Evolutionary conservation across 2,797 vertebrate species (phyloP), one percentile per base, ranked within the genome.

Genomic region (Etheostoma nigrum): DNA sequence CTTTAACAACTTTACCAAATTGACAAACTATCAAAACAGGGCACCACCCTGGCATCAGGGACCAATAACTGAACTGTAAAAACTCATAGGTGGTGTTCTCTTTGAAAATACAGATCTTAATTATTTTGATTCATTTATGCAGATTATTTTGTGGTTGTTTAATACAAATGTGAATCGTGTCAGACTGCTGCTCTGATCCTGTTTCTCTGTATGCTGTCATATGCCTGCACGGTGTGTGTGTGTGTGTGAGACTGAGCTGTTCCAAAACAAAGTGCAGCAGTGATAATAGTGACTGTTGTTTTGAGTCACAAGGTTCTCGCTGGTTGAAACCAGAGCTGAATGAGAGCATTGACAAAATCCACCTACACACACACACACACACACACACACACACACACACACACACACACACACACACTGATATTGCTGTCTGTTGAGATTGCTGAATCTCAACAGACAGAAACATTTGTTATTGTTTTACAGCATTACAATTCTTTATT

Each of bases 261-360:
- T 79, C 74, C 60, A 73, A 71, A 81, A 86, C 86, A 86, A 76
- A 79, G 86, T 82, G 78, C 72, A 84, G 70, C 86, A 70, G 71
- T 84, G 76, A 93, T 86, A 92, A 93, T 88, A 78, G 79, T 52
- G 36, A 59, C 87, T 87, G 83, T 92, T 93, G 88, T 93, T 86
- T 81, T 59, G 53, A 90, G 89, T 93, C 91, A 94, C 90, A 91
- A 89, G 92, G 78, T 89, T 86, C 53, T 83, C 8, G 36, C 77
- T 88, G 76, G 75, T 57, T 65, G 61, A 58, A 82, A 81, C 25
- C 71, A 9, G 70, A 71, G 67, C 84, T 92, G 89, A 94, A 94
- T 92, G 88, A 82, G 69, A 73, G 79, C 91, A 92, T 92, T 93
- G 91, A 93, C 61, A 66, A 68, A 30, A 47, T 62, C 67, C 78